These are phyloP conservation scores for Zygogramma bicolorata DNA, from an alignment of 2,888 invertebrate species.

Conservation along the genomic window DNA sequence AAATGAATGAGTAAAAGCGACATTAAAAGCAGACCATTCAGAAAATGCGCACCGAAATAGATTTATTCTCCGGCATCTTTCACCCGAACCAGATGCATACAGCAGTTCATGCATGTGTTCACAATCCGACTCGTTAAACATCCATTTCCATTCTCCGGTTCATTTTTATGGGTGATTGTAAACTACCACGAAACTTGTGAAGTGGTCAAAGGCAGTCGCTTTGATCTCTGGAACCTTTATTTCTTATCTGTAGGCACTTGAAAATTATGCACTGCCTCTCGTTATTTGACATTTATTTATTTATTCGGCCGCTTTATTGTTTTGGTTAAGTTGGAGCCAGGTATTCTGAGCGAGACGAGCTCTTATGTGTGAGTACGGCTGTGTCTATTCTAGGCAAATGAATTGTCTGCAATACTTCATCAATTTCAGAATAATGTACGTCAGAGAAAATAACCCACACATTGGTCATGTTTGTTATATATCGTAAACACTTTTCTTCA, in stretches of 20 bases:
- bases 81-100: slow-evolving; percentile 50
- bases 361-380: too few relatives aligned
- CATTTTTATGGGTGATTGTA: slow-evolving; percentile 49
- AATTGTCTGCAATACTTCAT: too few relatives aligned
- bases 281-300: slow-evolving; percentile 43
- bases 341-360: too few relatives aligned
- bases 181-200: slow-evolving; percentile 49
- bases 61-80: slow-evolving; percentile 46
- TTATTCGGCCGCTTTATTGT: slow-evolving; percentile 37
- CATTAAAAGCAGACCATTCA: slow-evolving; percentile 43
- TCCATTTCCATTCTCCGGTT: slow-evolving; percentile 37
- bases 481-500: too few relatives aligned
- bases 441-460: too few relatives aligned
- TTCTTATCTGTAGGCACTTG: slow-evolving; percentile 32
- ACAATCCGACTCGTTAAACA: slow-evolving; percentile 42
- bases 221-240: slow-evolving; percentile 24
- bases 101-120: slow-evolving; percentile 51
- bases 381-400: too few relatives aligned
- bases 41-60: slow-evolving; percentile 50
- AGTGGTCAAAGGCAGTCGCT: slow-evolving; percentile 47
- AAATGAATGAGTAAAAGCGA: slow-evolving; percentile 31
- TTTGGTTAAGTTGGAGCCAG: slow-evolving; percentile 33
- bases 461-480: too few relatives aligned
- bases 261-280: slow-evolving; percentile 39
- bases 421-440: too few relatives aligned